Base-by-base conservation (phyloP, 2,113 vertebrate genomes). In the Herpetotheres cachinnans region DNA sequence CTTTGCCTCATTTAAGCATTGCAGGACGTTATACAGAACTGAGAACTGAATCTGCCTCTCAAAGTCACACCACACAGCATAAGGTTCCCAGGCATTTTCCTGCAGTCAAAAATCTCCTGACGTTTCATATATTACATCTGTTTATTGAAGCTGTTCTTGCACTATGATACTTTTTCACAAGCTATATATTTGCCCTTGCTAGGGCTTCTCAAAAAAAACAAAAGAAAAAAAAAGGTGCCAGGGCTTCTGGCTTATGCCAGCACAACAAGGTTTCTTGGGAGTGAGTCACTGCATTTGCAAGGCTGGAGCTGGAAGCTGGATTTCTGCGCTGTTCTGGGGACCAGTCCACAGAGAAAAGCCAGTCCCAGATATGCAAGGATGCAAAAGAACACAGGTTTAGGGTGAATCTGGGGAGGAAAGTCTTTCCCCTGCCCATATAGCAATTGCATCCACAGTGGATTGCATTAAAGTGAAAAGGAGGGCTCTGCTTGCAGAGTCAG, bases 371-470 rank as follows among this genome's bases (percentile, higher is more conserved):
- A 59, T 26, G 17, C 13, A n/a, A 36, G 30, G n/a, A 42, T 59
- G 62, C 22, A 66, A 55, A 89, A 46, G 17, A 59, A 66, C 34
- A 17, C 34, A 59, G 18, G 7, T 49, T 79, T 34, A 13, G 16
- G 24, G 7, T 30, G 27, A n/a, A 52, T 30, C 3, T 56, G 30
- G 42, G 71, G 46, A 50, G 29, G 72, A 92, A 73, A n/a, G 9
- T 27, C 10, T 2, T 1, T 1, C 1, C 7, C 38, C 26, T 5
- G 11, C 2, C 2, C 26, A 6, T 49, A 74, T 44, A 72, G 13
- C 34, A 50, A 8, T 36, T 63, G 7, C 20, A 66, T 30, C 44
- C 49, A 40, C 16, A 13, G 34, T 18, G 36, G 29, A 17, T 20
- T 56, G 44, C 20, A 47, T 52, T 52, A 42, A 85, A 90, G 26